These are phyloP conservation scores for Acleris holmiana DNA, from an alignment of 2,888 invertebrate genomes.

Conservation along the genomic window DNA sequence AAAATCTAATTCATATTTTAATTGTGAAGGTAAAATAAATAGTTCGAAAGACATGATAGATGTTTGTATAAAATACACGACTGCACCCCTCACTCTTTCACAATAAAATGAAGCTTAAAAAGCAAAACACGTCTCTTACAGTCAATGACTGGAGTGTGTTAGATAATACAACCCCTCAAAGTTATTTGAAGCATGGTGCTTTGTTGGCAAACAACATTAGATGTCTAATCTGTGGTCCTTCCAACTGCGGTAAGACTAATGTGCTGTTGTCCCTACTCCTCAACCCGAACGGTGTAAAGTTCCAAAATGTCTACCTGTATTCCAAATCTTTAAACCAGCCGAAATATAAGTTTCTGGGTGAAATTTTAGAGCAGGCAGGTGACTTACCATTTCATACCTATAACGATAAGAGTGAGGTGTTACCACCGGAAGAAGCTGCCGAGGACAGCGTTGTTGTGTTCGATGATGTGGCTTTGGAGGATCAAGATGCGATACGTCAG, in stretches of 20 bases:
- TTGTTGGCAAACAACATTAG: constrained; percentile 3
- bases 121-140: constrained; percentile 15
- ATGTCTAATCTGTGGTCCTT: constrained; percentile 13
- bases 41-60: background rate
- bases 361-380: no score
- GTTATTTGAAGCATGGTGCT: background rate
- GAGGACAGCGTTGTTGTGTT: no score
- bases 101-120: constrained; percentile 6
- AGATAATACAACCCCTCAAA: background rate
- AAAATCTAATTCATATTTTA: no score
- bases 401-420: no score
- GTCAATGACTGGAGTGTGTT: constrained; percentile 1
- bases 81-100: background rate
- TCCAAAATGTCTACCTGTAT: no score
- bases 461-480: no score
- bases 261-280: constrained; percentile 2
- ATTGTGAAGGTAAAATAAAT: no score
- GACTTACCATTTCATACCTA: no score
- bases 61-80: constrained; percentile 3
- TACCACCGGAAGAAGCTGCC: no score
- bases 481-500: no score
- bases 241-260: constrained; percentile 16
- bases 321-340: no score
- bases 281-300: constrained; percentile 8
- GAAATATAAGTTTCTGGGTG: no score